phyloP scores from a whole-genome alignment of 2,797 vertebrate genomes.

The Crenichthys baileyi region DNA sequence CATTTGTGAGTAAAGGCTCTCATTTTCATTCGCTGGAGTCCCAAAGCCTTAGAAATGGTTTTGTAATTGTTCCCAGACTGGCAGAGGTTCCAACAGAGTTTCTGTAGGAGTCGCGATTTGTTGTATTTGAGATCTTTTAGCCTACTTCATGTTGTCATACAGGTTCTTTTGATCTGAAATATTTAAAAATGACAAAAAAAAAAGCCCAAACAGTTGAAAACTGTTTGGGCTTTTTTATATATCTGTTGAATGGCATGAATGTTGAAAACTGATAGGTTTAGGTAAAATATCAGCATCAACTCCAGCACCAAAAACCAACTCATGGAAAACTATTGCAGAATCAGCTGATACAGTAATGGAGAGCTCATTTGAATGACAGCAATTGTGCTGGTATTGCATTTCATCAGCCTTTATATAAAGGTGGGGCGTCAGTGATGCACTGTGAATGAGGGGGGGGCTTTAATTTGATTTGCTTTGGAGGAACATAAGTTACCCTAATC shows the following conservation, averaged over 20 bases:
- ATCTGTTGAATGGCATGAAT: neutral
- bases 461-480: slow-evolving; percentile 40
- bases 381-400: slow-evolving; percentile 52
- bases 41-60: neutral
- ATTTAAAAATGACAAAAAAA: neutral
- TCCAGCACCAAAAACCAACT: slow-evolving; percentile 16
- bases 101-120: neutral
- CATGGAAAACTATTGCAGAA: slow-evolving; percentile 45
- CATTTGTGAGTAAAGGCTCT: neutral
- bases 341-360: slow-evolving; percentile 54
- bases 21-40: neutral
- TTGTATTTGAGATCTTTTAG: neutral
- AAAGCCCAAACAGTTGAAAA: neutral
- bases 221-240: too few species aligned
- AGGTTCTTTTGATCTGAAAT: neutral
- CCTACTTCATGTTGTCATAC: neutral
- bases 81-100: neutral
- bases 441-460: slow-evolving; percentile 3
- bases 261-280: neutral
- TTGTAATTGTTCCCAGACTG: neutral
- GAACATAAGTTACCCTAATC: slow-evolving; percentile 14
- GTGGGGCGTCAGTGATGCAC: slow-evolving; percentile 18
- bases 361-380: slow-evolving; percentile 66
- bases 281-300: slow-evolving; percentile 23
- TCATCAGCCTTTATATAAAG: slow-evolving; percentile 60